Percentiles rank a stretch among this genome's conserved stretches.
Conservation (phyloP, 2,888 invertebrate species). For the Prosapia bicincta region DNA sequence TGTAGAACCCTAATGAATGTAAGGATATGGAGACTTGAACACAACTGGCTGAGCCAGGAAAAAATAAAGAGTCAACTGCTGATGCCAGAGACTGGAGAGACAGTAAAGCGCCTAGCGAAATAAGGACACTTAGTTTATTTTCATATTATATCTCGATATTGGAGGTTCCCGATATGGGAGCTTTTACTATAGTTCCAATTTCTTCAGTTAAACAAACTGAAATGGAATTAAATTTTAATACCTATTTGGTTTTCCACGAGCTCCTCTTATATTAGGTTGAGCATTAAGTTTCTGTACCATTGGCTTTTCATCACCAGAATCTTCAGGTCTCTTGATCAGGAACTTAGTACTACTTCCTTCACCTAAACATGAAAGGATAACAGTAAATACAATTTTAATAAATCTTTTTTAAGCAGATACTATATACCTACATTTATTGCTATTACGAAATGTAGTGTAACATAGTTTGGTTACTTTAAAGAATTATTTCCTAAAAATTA, state of each 20-base stretch:
- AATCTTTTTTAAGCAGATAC: background rate
- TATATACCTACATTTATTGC: too few relatives aligned
- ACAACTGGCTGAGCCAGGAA: too few relatives aligned
- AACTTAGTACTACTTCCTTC: background rate
- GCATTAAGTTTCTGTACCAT: slow-evolving; percentile 59
- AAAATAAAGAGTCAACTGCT: too few relatives aligned
- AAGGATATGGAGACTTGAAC: too few relatives aligned
- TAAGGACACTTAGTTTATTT: too few relatives aligned
- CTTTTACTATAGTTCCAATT: background rate
- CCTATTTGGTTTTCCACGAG: slow-evolving; percentile 55
- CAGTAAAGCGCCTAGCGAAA: too few relatives aligned
- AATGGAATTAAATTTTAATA: background rate
- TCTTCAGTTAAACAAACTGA: background rate
- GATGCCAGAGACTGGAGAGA: too few relatives aligned
- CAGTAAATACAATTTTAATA: background rate
- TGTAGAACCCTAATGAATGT: too few relatives aligned
- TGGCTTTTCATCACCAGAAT: slow-evolving; percentile 35
- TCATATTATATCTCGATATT: too few relatives aligned
- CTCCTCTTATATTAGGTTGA: slow-evolving; percentile 52
- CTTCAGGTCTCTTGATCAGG: slow-evolving; percentile 33
- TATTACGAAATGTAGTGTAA: too few relatives aligned
- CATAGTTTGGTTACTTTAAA: too few relatives aligned
- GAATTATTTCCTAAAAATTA: background rate
- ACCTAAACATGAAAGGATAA: slow-evolving; percentile 6
- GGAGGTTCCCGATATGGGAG: too few relatives aligned